phyloP scores from a whole-genome alignment of 2,113 vertebrate species.

The Aegithalos caudatus region DNA sequence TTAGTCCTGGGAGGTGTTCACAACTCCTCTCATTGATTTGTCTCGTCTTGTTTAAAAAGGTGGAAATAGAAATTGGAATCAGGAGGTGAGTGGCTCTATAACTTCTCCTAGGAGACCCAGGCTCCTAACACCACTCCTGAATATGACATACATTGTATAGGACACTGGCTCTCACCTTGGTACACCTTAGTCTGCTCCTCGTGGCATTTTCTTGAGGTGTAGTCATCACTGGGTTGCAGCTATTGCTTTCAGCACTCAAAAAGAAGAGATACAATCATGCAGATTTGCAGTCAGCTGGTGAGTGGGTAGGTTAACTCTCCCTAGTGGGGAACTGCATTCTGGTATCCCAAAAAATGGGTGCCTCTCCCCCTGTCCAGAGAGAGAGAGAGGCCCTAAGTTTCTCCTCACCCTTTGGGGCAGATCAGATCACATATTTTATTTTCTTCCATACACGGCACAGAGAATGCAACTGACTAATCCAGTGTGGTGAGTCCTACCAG shows the following conservation, averaged over 20 bases:
- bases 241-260: background rate
- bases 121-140: background rate
- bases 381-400: background rate
- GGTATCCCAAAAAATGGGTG: background rate
- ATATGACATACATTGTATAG: fast-evolving
- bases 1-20: background rate
- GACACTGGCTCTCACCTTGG: fast-evolving
- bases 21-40: background rate
- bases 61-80: background rate
- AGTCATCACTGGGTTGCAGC: background rate
- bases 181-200: background rate
- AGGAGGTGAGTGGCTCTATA: background rate
- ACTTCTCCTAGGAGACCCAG: background rate
- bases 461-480: background rate
- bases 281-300: background rate
- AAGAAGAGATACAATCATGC: fast-evolving
- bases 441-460: background rate
- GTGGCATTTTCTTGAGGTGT: fast-evolving
- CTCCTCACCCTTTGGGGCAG: background rate
- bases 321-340: background rate
- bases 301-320: background rate
- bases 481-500: background rate
- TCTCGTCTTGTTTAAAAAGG: background rate
- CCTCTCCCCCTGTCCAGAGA: background rate
- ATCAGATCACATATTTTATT: fast-evolving